phyloP scores from a whole-genome alignment of 2,797 vertebrate species.

The Etheostoma perlongum region DNA sequence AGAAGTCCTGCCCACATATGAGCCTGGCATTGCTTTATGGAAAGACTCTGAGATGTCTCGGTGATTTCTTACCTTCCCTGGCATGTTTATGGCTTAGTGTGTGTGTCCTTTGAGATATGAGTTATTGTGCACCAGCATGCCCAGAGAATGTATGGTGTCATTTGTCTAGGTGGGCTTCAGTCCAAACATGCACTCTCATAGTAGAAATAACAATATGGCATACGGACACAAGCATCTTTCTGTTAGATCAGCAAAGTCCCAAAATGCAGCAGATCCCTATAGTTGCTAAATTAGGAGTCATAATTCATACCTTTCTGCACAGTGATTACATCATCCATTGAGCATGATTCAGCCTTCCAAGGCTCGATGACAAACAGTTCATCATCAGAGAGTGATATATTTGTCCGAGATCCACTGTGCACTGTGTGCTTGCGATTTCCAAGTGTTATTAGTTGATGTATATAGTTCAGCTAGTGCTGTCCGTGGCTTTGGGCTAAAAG shows the following conservation, averaged over 20 bases:
- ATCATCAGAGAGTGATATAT: slow-evolving; percentile 55
- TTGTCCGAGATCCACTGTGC: slow-evolving; percentile 30
- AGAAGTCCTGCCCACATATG: slow-evolving; percentile 43
- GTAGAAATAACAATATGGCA: slow-evolving; percentile 48
- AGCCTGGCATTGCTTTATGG: slow-evolving; percentile 35
- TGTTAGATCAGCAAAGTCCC: slow-evolving; percentile 63
- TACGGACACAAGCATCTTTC: slow-evolving; percentile 41
- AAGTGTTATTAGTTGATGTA: slow-evolving; percentile 50
- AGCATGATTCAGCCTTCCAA: slow-evolving; percentile 60
- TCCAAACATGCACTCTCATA: slow-evolving; percentile 52
- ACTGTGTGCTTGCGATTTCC: slow-evolving; percentile 4
- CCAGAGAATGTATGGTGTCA: slow-evolving; percentile 55
- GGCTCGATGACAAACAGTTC: slow-evolving; percentile 58
- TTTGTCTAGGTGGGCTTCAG: slow-evolving; percentile 61
- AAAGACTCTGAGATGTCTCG: slow-evolving; percentile 35
- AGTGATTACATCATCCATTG: slow-evolving; percentile 70
- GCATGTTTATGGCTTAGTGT: slow-evolving; percentile 58
- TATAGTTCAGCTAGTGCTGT: slow-evolving; percentile 47
- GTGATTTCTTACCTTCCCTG: slow-evolving; percentile 64
- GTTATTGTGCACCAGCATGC: slow-evolving; percentile 47
- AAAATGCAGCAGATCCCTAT: slow-evolving; percentile 26
- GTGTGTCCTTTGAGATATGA: slow-evolving; percentile 56
- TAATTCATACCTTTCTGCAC: slow-evolving; percentile 59
- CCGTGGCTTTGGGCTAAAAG: slow-evolving; percentile 45
- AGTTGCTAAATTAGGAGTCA: slow-evolving; percentile 45